Conservation (phyloP, 2,113 vertebrate species). For the Corythornis madagascariensis region DNA sequence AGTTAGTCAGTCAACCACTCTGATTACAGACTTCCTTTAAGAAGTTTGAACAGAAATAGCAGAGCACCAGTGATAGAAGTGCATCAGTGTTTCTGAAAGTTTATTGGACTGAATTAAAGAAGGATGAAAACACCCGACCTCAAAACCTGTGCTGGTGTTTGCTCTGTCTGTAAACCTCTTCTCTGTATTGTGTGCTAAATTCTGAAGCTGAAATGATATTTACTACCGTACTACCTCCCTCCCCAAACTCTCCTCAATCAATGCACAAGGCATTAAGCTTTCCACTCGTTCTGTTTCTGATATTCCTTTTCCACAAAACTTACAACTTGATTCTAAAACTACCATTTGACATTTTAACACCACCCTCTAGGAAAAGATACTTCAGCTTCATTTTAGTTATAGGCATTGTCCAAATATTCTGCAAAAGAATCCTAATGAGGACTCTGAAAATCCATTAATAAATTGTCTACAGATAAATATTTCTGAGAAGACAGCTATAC, state of each 20-base stretch:
- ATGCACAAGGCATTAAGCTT: not conserved
- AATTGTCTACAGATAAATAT: not conserved
- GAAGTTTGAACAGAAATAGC: not conserved
- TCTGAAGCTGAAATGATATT: slow-evolving; percentile 38
- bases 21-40: not conserved
- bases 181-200: not conserved
- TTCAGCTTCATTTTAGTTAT: slow-evolving; percentile 3
- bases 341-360: not conserved
- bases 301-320: not conserved
- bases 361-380: slow-evolving; percentile 15
- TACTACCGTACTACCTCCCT: not conserved
- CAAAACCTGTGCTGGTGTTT: not conserved
- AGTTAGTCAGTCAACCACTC: not conserved
- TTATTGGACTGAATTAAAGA: slow-evolving; percentile 25
- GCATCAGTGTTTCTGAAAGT: slow-evolving; percentile 10
- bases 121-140: not conserved
- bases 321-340: slow-evolving; percentile 10
- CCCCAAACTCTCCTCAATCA: not conserved
- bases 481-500: not conserved
- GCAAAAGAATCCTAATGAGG: not conserved
- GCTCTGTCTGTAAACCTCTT: not conserved
- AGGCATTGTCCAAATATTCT: not conserved
- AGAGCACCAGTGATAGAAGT: not conserved
- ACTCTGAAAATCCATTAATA: slow-evolving; percentile 42
- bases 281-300: not conserved